phyloP scores from a whole-genome alignment of 2,113 vertebrate species.

The Fulmarus glacialis region DNA sequence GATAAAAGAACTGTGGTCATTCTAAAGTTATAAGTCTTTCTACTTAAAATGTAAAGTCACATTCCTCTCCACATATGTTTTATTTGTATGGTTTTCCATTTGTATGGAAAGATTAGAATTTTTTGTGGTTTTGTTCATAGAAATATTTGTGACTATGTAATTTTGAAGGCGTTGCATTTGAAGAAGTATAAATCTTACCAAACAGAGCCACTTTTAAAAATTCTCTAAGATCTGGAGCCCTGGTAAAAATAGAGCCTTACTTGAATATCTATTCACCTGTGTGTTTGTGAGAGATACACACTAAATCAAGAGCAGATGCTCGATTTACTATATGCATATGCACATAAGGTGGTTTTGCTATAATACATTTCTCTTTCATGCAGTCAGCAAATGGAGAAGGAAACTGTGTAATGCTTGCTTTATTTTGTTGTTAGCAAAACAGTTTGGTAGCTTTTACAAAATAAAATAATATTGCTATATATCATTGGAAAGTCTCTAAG shows the following conservation, averaged over 20 bases:
- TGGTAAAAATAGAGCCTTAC: background rate
- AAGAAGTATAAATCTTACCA: background rate
- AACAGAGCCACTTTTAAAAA: background rate
- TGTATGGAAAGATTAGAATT: background rate
- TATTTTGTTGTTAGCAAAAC: slow-evolving; percentile 20
- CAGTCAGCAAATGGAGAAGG: background rate
- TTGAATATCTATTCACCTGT: background rate
- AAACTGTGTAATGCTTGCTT: background rate
- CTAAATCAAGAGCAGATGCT: background rate
- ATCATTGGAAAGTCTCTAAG: background rate
- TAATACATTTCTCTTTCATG: background rate
- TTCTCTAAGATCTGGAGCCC: background rate
- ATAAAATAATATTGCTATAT: background rate
- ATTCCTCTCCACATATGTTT: background rate
- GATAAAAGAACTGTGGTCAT: background rate
- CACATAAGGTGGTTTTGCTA: background rate
- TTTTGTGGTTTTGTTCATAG: background rate
- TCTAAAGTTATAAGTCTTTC: background rate
- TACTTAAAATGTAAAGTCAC: background rate
- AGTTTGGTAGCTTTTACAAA: background rate
- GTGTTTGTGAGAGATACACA: background rate
- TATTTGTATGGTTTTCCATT: background rate
- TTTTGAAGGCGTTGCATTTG: background rate
- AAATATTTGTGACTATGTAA: background rate
- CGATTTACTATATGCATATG: background rate